Percentiles rank a stretch among this genome's conserved stretches.
phyloP scores from a whole-genome alignment of 2,888 invertebrate species.

The Gryllus longicercus region DNA sequence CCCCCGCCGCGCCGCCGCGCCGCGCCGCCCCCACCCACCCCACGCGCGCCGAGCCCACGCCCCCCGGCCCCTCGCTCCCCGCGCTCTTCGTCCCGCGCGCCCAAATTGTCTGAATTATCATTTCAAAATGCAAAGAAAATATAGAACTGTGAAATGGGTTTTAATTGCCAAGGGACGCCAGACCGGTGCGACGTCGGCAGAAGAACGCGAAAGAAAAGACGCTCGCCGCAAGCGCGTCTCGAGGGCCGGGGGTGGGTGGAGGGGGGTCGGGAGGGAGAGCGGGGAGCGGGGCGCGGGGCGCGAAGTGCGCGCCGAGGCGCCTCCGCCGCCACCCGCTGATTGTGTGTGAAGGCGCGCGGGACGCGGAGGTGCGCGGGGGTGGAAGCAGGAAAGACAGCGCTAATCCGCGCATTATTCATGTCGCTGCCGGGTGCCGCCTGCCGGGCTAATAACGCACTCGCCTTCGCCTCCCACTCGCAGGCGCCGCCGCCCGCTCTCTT shows the following conservation, averaged over 20 bases:
- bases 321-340: conserved; percentile 27
- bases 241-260: background rate
- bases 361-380: background rate
- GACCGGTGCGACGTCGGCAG: background rate
- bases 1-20: conserved; percentile 28
- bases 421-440: conserved; percentile 29
- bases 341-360: conserved; percentile 31
- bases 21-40: conserved; percentile 28
- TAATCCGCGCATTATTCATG: conserved; percentile 37
- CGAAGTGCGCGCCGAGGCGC: background rate
- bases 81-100: conserved; percentile 32
- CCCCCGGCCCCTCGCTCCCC: conserved; percentile 24
- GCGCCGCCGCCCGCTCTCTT: conserved; percentile 3
- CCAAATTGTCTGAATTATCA: conserved; percentile 45
- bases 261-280: background rate
- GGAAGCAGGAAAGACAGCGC: conserved; percentile 26
- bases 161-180: conserved; percentile 39
- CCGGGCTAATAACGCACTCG: conserved; percentile 35
- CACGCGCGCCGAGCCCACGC: conserved; percentile 28
- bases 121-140: conserved; percentile 44
- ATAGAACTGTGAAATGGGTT: conserved; percentile 40
- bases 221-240: too few species aligned
- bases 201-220: background rate
- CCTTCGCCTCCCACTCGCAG: background rate
- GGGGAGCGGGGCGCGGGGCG: background rate